phyloP scores from a whole-genome alignment of 2,888 invertebrate species.

The Morpho deidamia region DNA sequence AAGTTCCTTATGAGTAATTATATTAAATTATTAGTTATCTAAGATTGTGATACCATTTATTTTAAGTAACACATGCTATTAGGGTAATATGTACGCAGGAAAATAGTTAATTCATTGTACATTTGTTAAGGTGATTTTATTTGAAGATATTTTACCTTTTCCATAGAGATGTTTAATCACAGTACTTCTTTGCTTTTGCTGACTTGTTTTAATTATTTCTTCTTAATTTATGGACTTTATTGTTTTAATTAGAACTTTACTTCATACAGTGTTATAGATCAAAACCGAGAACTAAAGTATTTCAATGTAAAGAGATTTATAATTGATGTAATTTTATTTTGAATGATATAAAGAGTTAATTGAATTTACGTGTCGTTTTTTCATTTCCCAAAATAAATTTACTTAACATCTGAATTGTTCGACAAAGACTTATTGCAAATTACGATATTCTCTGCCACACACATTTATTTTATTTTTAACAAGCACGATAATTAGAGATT shows the following conservation, averaged over 20 bases:
- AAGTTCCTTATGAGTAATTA: constrained; percentile 70
- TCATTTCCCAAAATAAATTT: constrained; percentile 23
- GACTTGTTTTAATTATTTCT: constrained; percentile 38
- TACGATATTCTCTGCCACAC: too few relatives aligned
- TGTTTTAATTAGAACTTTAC: constrained; percentile 18
- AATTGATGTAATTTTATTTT: constrained; percentile 41
- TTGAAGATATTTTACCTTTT: constrained; percentile 49
- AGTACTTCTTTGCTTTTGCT: constrained; percentile 38
- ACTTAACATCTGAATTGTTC: background rate
- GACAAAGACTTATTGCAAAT: too few relatives aligned
- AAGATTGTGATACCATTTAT: constrained; percentile 77
- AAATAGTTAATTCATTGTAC: constrained; percentile 56
- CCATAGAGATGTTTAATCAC: constrained; percentile 41
- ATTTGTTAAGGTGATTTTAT: constrained; percentile 50
- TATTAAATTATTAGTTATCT: constrained; percentile 56
- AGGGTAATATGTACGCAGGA: constrained; percentile 41
- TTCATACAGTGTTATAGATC: constrained; percentile 40
- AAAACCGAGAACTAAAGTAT: constrained; percentile 59
- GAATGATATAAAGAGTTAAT: constrained; percentile 63
- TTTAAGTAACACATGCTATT: constrained; percentile 60
- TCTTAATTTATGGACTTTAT: constrained; percentile 31
- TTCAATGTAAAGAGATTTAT: constrained; percentile 54
- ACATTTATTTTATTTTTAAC: too few relatives aligned
- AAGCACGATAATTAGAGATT: too few relatives aligned
- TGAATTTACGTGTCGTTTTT: constrained; percentile 35